Base-by-base conservation (phyloP, 2,888 invertebrate species). In the Drosophila helvetica region DNA sequence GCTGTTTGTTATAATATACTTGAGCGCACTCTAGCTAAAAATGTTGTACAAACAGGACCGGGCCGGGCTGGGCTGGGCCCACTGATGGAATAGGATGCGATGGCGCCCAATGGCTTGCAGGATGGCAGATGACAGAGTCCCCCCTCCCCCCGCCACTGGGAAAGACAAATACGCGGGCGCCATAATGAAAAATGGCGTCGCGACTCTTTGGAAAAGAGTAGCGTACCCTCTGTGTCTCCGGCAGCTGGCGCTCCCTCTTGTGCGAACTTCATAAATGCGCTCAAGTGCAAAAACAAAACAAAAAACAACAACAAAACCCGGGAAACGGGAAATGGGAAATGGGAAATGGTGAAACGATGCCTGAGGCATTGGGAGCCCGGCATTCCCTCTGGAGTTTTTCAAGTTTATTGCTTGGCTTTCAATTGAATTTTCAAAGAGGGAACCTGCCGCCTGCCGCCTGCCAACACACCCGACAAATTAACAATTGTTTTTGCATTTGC, bases 161-260 rank as follows among this genome's bases (percentile, higher is more conserved):
- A 48, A 74, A 81, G 79, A 80, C 80, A 80, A 80, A 80, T 82
- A 82, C 79, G 82, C 63, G 62, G 74, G 78, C 61, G 83, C 71
- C 80, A 77, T 77, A 86, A 80, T 80, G 80, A 82, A 85, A 85
- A 85, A 85, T 77, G 77, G 74, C 77, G 69, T 55, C 62, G 83
- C 68, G 54, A 50, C 79, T 71, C 74, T 63, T 59, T 18, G 57
- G 47, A 66, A 61, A 77, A 59, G 50, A 52, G 65, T 30, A 8
- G 7, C 30, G 55, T 51, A 22, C 19, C 45, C 19, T 25, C 33
- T 70, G 17, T 63, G 38, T 55, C 47, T 33, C 45, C 25, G 48
- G 46, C 79, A 83, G 56, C 81, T 75, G 66, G 48, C 70, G 57
- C 70, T 60, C 12, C 57, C 48, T 45, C 27, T 54, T 43, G 18